Percentiles rank a stretch among this genome's conserved stretches.
These are phyloP conservation scores for Setipinna tenuifilis DNA, from an alignment of 2,797 vertebrate species.

Conservation along the genomic window DNA sequence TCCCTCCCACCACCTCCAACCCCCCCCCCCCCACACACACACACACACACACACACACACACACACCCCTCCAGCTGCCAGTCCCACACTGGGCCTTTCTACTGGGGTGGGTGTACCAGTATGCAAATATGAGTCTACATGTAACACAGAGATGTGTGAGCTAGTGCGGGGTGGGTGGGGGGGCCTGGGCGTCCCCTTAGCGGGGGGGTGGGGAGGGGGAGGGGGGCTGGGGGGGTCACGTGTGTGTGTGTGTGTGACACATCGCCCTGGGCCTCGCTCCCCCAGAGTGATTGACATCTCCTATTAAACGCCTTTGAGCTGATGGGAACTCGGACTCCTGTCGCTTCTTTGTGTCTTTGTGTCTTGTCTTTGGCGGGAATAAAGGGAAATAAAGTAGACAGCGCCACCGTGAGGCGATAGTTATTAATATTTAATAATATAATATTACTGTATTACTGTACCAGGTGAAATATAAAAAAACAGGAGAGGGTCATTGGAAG, in stretches of 20 bases:
- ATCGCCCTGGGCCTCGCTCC: conserved; percentile 33
- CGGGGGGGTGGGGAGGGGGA: conserved; percentile 31
- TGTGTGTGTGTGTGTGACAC: not conserved
- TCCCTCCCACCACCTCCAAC: not conserved
- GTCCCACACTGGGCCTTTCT: not conserved
- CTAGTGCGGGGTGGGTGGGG: conserved; percentile 55
- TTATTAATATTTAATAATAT: too few species aligned
- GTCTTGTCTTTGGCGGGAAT: too few species aligned
- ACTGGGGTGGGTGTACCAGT: not conserved
- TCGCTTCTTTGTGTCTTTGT: conserved; percentile 15
- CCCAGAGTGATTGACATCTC: conserved; percentile 50
- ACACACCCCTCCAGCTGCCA: not conserved
- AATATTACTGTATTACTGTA: too few species aligned
- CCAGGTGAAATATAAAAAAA: too few species aligned
- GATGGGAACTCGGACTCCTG: conserved; percentile 32
- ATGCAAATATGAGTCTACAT: not conserved
- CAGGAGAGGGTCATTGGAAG: too few species aligned
- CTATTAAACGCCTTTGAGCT: conserved; percentile 57
- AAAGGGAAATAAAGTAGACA: too few species aligned
- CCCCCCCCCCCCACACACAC: too few species aligned
- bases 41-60: too few species aligned
- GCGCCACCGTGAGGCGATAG: too few species aligned
- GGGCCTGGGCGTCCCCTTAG: conserved; percentile 50
- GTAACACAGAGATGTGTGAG: conserved; percentile 44
- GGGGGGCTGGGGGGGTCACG: too few species aligned